A percentile compares a stretch with the other conserved stretches of the same genome.
Conservation (phyloP, 2,113 vertebrate species). For the Hoplias malabaricus region DNA sequence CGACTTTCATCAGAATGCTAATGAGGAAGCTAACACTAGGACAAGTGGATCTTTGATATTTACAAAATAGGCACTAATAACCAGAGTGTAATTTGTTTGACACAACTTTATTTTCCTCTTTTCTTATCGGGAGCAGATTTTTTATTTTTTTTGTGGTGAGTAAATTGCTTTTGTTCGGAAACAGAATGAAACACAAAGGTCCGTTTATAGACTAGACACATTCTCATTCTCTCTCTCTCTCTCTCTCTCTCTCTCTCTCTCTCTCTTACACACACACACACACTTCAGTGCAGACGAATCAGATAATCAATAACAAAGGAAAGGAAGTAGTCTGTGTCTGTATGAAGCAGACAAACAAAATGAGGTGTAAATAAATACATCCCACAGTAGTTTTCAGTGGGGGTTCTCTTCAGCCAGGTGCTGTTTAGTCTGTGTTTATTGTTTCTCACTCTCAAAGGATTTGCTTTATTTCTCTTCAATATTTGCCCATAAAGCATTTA, state of each 20-base stretch:
- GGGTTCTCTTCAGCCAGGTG: neutral
- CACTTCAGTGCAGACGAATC: constrained; percentile 1
- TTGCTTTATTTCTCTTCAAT: no score
- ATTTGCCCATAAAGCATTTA: no score
- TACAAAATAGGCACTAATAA: constrained; percentile 99
- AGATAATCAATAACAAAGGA: constrained; percentile 21
- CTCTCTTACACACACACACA: constrained; percentile 17
- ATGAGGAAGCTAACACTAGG: constrained; percentile 88
- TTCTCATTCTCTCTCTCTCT: no score
- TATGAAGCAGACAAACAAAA: constrained; percentile 16
- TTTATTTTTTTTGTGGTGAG: constrained; percentile 1
- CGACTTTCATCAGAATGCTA: constrained; percentile 99
- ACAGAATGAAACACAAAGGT: constrained; percentile 1
- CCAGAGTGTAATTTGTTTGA: constrained; percentile 81
- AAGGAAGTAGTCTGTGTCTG: constrained; percentile 16
- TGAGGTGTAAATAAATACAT: neutral
- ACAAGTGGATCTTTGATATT: constrained; percentile 98
- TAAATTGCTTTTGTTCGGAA: neutral
- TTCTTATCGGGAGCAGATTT: constrained; percentile 76
- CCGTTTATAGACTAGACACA: neutral
- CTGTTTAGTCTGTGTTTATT: neutral
- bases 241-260: no score
- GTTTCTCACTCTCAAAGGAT: neutral
- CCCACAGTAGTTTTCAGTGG: neutral
- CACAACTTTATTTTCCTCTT: constrained; percentile 84